A percentile compares a stretch with the other conserved stretches of the same genome.
Conservation (phyloP, 2,113 vertebrate species). For the Potamarius usumacintae region DNA sequence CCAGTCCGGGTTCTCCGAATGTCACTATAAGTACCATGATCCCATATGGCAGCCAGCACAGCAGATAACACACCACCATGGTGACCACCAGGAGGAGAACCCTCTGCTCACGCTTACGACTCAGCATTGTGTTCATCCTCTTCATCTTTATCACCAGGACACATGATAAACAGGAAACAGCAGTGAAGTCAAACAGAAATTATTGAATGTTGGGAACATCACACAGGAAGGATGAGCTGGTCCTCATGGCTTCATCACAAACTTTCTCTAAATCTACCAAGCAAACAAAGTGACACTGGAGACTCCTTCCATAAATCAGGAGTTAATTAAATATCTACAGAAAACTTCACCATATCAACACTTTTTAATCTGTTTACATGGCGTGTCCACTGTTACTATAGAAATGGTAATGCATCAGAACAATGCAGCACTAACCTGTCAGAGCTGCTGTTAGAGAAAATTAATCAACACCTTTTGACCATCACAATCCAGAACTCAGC, state of each 20-base stretch:
- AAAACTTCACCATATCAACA: neutral
- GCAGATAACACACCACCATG: constrained; percentile 71
- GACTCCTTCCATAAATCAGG: neutral
- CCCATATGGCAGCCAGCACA: constrained; percentile 72
- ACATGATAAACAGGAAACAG: neutral
- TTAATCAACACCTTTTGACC: neutral
- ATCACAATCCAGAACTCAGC: neutral
- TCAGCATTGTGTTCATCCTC: constrained; percentile 36
- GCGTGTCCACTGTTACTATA: too few relatives aligned
- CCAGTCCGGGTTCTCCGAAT: constrained; percentile 62
- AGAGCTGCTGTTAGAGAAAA: neutral
- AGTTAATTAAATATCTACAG: neutral
- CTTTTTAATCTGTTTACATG: neutral
- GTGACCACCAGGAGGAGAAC: constrained; percentile 66
- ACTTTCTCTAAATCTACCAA: neutral
- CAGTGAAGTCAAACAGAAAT: neutral
- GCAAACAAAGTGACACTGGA: neutral
- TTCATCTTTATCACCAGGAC: constrained; percentile 53
- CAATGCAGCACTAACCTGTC: too few relatives aligned
- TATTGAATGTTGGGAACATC: neutral
- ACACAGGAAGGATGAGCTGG: neutral
- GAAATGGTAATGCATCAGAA: too few relatives aligned
- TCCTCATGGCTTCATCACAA: neutral
- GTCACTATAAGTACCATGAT: constrained; percentile 66
- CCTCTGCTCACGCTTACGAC: constrained; percentile 58